Percentiles rank a stretch among this genome's conserved stretches.
phyloP scores from a whole-genome alignment of 2,888 invertebrate genomes.

The Oeneis ivallda region DNA sequence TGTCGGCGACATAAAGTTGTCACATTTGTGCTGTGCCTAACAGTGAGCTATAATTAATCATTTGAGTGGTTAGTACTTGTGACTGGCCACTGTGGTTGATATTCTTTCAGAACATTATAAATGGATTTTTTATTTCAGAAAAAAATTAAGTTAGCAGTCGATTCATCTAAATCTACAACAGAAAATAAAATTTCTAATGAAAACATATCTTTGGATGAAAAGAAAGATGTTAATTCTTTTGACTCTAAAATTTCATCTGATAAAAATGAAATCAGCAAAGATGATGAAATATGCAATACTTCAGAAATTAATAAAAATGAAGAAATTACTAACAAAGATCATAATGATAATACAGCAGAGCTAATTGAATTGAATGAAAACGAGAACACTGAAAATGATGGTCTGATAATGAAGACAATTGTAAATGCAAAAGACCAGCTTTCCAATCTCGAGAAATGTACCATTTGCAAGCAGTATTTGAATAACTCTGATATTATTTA shows the following conservation, averaged over 20 bases:
- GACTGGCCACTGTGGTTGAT: too few relatives aligned
- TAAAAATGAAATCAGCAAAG: constrained; percentile 28
- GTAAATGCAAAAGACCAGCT: constrained; percentile 22
- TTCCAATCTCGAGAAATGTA: constrained; percentile 64
- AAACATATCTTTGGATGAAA: constrained; percentile 24
- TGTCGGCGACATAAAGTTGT: too few relatives aligned
- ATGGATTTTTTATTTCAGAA: constrained; percentile 52
- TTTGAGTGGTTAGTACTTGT: too few relatives aligned
- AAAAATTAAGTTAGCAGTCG: constrained; percentile 49
- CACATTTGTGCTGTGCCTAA: too few relatives aligned
- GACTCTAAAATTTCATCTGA: constrained; percentile 11
- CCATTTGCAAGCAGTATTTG: constrained; percentile 70
- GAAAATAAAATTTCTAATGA: constrained; percentile 21
- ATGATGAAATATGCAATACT: constrained; percentile 28
- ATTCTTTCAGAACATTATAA: too few relatives aligned
- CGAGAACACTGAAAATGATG: constrained; percentile 4
- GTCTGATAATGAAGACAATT: not conserved
- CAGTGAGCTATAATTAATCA: too few relatives aligned
- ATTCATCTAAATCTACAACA: constrained; percentile 23
- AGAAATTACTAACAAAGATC: constrained; percentile 9
- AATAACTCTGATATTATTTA: constrained; percentile 77
- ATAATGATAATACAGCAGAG: constrained; percentile 18
- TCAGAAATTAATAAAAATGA: constrained; percentile 22
- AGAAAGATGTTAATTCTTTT: constrained; percentile 6
- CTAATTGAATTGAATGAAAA: constrained; percentile 31